Evolutionary conservation across 2,797 vertebrate genomes (phyloP).

Genomic region (Thamnophis elegans): DNA sequence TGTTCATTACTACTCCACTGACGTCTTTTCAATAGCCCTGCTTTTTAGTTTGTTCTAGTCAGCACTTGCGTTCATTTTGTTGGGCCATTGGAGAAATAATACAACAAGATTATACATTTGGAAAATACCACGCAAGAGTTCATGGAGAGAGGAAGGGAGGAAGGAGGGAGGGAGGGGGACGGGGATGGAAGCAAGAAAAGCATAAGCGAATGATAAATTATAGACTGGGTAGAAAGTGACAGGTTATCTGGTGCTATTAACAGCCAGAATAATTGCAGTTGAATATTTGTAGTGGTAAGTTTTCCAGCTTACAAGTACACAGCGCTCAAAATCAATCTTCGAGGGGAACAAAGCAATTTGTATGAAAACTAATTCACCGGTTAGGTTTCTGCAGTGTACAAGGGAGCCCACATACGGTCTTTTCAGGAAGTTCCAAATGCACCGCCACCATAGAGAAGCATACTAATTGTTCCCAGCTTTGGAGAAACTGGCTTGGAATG

Average conservation of each 20-base stretch:
- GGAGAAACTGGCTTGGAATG: too few relatives aligned
- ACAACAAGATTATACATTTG: slow-evolving; percentile 92
- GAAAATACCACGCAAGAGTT: slow-evolving; percentile 85
- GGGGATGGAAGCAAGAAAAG: slow-evolving; percentile 11
- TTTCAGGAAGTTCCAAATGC: too few relatives aligned
- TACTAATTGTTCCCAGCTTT: too few relatives aligned
- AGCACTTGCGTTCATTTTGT: slow-evolving; percentile 91
- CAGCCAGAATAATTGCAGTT: slow-evolving; percentile 90
- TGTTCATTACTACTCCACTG: slow-evolving; percentile 86
- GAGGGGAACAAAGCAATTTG: slow-evolving; percentile 82
- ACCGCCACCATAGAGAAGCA: too few relatives aligned
- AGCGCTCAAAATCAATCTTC: slow-evolving; percentile 89
- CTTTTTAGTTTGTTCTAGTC: slow-evolving; percentile 87
- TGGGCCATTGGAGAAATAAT: slow-evolving; percentile 91
- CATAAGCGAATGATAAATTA: slow-evolving; percentile 88
- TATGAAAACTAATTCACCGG: slow-evolving; percentile 84
- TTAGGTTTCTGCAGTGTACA: slow-evolving; percentile 74
- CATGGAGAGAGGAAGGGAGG: slow-evolving; percentile 57
- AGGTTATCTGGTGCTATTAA: slow-evolving; percentile 94
- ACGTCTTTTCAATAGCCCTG: slow-evolving; percentile 88
- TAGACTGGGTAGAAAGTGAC: slow-evolving; percentile 88
- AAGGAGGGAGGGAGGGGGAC: background rate
- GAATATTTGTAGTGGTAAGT: slow-evolving; percentile 89
- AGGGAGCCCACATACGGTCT: slow-evolving; percentile 76
- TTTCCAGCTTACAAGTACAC: slow-evolving; percentile 84